These are phyloP conservation scores for Rhagoletis pomonella DNA, from an alignment of 1,140 invertebrate species.

Conservation along the genomic window DNA sequence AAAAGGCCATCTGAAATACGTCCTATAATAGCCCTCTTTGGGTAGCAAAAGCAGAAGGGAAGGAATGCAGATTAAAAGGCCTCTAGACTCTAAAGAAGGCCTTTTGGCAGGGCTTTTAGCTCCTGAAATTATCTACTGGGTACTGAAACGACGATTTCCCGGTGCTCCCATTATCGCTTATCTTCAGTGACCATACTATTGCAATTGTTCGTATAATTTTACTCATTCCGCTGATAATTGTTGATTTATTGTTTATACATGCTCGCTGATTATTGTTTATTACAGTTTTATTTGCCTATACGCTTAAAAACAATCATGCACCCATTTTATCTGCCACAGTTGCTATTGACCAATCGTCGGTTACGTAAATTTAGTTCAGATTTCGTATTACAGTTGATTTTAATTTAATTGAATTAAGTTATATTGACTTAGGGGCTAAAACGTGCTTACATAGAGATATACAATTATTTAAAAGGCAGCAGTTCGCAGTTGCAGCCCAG, in stretches of 20 bases:
- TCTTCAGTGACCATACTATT: neutral
- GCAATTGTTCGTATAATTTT: neutral
- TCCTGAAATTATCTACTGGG: too few species aligned
- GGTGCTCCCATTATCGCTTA: neutral
- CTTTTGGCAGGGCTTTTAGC: too few species aligned
- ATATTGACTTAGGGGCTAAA: neutral
- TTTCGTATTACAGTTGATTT: neutral
- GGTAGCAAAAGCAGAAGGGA: too few species aligned
- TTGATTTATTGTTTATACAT: constrained; percentile 20
- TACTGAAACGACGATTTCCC: too few species aligned
- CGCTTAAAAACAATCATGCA: neutral
- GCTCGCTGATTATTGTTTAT: neutral
- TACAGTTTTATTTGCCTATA: neutral
- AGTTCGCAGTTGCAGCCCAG: neutral
- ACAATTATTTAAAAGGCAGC: neutral
- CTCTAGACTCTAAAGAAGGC: too few species aligned
- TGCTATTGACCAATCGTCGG: neutral
- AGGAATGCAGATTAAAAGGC: too few species aligned
- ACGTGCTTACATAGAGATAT: neutral
- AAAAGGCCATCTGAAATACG: too few species aligned
- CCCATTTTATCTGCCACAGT: neutral
- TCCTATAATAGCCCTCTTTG: too few species aligned
- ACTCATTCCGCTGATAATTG: neutral
- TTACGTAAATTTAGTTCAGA: neutral
- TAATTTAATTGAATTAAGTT: neutral